phyloP scores from a whole-genome alignment of 2,113 vertebrate species.

The Oryzias javanicus region DNA sequence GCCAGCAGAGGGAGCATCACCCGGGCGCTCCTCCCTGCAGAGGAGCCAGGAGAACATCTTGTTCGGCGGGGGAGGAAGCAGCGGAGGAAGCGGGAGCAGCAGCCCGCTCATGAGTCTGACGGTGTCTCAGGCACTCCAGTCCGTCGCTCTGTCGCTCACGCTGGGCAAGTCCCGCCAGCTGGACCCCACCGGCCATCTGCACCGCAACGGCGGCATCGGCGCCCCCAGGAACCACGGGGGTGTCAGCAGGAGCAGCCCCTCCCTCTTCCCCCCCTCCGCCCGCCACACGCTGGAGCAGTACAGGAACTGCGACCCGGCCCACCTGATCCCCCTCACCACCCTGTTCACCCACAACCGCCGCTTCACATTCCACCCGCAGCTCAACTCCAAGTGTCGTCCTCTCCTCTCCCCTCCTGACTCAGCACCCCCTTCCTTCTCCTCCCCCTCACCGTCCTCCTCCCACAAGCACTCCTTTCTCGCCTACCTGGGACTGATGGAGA shows the following conservation, averaged over 20 bases:
- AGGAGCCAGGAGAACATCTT: constrained; percentile 53
- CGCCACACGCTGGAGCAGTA: constrained; percentile 83
- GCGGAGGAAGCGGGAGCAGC: constrained; percentile 81
- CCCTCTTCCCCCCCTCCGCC: constrained; percentile 80
- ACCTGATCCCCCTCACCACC: constrained; percentile 97
- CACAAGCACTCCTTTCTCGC: constrained; percentile 99
- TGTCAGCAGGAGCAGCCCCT: constrained; percentile 76
- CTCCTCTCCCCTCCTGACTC: constrained; percentile 71
- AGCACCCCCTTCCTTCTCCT: constrained; percentile 62
- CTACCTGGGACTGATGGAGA: constrained; percentile 94
- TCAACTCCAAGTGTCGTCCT: constrained; percentile 67
- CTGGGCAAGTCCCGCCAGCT: constrained; percentile 73
- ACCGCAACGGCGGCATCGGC: constrained; percentile 64
- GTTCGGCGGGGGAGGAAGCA: constrained; percentile 71
- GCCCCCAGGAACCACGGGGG: constrained; percentile 17
- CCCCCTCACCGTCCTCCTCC: constrained; percentile 80
- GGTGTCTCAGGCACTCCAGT: constrained; percentile 96
- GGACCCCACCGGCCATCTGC: constrained; percentile 59
- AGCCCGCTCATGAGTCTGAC: constrained; percentile 91
- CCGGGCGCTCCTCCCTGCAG: constrained; percentile 29
- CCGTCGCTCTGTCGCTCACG: constrained; percentile 89
- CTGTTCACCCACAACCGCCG: constrained; percentile 89
- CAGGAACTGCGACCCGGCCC: constrained; percentile 91
- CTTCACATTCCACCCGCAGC: constrained; percentile 85
- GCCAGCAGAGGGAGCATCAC: constrained; percentile 48